Evolutionary conservation across 2,113 vertebrate genomes (phyloP).

Genomic region (Anoplopoma fimbria): DNA sequence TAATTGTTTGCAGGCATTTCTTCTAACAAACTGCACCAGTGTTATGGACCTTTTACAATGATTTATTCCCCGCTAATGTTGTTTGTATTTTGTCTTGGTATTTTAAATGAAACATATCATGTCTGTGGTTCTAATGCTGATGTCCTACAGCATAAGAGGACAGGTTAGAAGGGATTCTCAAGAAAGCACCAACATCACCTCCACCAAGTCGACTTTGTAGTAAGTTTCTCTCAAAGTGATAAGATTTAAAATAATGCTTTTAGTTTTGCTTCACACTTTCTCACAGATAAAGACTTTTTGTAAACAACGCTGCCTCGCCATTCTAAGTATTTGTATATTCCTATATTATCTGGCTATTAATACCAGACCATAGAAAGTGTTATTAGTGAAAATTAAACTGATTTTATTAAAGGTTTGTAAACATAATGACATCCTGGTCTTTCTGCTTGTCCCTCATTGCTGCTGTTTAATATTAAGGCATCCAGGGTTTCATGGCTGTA

Average conservation of each 20-base stretch:
- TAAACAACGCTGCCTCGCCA: conserved; percentile 43
- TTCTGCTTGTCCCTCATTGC: neutral
- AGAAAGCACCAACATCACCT: conserved; percentile 7
- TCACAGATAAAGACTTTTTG: conserved; percentile 9
- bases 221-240: neutral
- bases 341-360: conserved; percentile 13
- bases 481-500: neutral
- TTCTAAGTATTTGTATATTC: conserved; percentile 34
- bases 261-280: conserved; percentile 22
- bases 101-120: conserved; percentile 32
- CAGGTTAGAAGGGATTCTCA: neutral
- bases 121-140: neutral
- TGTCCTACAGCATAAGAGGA: conserved; percentile 2
- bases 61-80: neutral
- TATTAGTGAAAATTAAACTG: conserved; percentile 1
- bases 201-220: neutral
- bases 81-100: conserved; percentile 8
- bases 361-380: conserved; percentile 13
- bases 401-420: conserved; percentile 43
- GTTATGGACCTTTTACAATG: neutral
- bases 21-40: conserved; percentile 17
- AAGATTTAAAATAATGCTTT: conserved; percentile 1
- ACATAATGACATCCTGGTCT: neutral
- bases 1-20: conserved; percentile 7
- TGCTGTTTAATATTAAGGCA: neutral